A percentile compares a stretch with the other conserved stretches of the same genome.
Conservation (phyloP, 2,888 invertebrate species). For the Mactromeris polynyma region DNA sequence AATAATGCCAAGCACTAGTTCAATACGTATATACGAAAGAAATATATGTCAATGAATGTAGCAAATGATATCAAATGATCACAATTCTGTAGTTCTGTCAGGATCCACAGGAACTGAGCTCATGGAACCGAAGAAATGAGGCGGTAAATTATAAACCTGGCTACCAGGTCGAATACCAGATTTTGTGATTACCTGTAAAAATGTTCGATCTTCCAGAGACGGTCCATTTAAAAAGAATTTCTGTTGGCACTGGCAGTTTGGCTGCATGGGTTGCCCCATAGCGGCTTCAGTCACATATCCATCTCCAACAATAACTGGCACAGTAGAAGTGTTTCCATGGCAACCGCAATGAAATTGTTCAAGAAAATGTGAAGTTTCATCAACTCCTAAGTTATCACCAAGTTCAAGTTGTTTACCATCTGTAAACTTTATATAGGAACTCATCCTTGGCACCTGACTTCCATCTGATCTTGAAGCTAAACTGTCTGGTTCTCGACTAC, state of each 20-base stretch:
- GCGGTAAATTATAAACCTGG: slow-evolving; percentile 69
- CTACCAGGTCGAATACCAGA: slow-evolving; percentile 57
- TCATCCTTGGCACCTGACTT: slow-evolving; percentile 35
- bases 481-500: slow-evolving; percentile 31
- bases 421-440: slow-evolving; percentile 57
- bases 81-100: slow-evolving; percentile 66
- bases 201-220: neutral
- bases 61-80: neutral
- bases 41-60: neutral
- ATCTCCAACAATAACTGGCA: slow-evolving; percentile 27
- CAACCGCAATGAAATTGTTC: slow-evolving; percentile 42
- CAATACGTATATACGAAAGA: neutral
- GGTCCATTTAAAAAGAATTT: neutral
- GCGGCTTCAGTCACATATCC: slow-evolving; percentile 58
- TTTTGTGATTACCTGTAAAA: slow-evolving; percentile 17
- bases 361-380: neutral
- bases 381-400: neutral
- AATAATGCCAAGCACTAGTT: slow-evolving; percentile 11
- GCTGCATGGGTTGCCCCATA: slow-evolving; percentile 32
- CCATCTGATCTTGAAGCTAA: slow-evolving; percentile 14
- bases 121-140: slow-evolving; percentile 74
- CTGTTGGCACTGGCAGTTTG: slow-evolving; percentile 44
- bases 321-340: slow-evolving; percentile 23
- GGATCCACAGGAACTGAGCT: slow-evolving; percentile 58
- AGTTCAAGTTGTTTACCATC: slow-evolving; percentile 38